These are phyloP conservation scores for Pitangus sulphuratus DNA, from an alignment of 2,797 vertebrate genomes.

Conservation along the genomic window DNA sequence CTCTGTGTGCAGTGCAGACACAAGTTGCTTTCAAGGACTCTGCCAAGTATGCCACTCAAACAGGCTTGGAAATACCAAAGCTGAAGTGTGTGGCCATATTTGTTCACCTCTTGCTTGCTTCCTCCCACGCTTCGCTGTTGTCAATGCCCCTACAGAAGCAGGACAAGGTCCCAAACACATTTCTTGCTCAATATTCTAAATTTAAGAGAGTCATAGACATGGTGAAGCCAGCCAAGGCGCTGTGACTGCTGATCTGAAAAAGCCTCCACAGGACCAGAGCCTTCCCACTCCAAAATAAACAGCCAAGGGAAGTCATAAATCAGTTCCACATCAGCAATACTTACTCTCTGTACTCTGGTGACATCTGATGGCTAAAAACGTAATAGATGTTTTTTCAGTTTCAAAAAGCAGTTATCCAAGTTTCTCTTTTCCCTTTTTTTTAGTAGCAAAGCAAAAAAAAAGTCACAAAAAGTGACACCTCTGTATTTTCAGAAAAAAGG, in stretches of 20 bases:
- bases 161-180: not conserved
- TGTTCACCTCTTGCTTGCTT: not conserved
- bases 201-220: not conserved
- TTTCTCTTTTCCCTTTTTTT: not conserved
- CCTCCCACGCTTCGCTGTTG: not conserved
- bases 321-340: not conserved
- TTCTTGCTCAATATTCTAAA: not conserved
- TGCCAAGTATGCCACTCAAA: not conserved
- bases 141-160: not conserved
- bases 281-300: not conserved
- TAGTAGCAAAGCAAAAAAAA: not conserved
- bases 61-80: not conserved
- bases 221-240: not conserved
- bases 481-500: not conserved
- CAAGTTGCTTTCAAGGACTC: not conserved
- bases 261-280: not conserved
- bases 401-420: not conserved
- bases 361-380: slow-evolving; percentile 18
- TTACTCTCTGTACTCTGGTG: slow-evolving; percentile 49
- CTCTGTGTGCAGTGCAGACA: fast-evolving
- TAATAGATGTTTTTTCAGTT: not conserved
- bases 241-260: not conserved
- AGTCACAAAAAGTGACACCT: not conserved
- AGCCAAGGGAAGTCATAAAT: not conserved
- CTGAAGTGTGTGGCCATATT: not conserved